These are phyloP conservation scores for Darevskia nairensis DNA, from an alignment of 2,797 vertebrate species.

Conservation along the genomic window DNA sequence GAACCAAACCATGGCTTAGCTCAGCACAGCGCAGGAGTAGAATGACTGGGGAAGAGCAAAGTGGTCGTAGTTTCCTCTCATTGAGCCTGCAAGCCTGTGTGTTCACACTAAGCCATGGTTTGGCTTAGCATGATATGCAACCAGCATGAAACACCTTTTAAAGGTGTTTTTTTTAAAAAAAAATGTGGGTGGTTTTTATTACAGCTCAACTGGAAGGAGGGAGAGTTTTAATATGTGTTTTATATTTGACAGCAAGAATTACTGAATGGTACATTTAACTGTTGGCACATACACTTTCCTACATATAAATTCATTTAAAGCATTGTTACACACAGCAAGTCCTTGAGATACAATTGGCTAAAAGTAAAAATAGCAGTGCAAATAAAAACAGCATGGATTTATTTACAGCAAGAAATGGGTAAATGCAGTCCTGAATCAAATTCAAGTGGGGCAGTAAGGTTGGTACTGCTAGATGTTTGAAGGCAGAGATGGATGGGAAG, in stretches of 20 bases:
- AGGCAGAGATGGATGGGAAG: not conserved
- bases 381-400: not conserved
- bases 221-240: not conserved
- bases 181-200: not conserved
- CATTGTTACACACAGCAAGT: not conserved
- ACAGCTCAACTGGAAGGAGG: not conserved
- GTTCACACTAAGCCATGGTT: no score
- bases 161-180: not conserved
- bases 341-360: not conserved
- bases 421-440: not conserved
- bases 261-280: not conserved
- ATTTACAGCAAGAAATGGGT: not conserved
- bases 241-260: not conserved
- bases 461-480: not conserved
- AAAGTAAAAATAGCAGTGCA: not conserved
- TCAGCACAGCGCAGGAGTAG: no score
- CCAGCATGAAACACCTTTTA: not conserved
- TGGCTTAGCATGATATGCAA: no score
- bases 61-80: no score
- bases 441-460: not conserved
- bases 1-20: no score
- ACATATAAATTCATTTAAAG: not conserved
- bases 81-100: no score
- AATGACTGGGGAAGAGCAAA: no score
- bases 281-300: not conserved